A percentile compares a stretch with the other conserved stretches of the same genome.
Evolutionary conservation across 1,140 invertebrate species (phyloP).

Genomic region (Charaxes varanes): DNA sequence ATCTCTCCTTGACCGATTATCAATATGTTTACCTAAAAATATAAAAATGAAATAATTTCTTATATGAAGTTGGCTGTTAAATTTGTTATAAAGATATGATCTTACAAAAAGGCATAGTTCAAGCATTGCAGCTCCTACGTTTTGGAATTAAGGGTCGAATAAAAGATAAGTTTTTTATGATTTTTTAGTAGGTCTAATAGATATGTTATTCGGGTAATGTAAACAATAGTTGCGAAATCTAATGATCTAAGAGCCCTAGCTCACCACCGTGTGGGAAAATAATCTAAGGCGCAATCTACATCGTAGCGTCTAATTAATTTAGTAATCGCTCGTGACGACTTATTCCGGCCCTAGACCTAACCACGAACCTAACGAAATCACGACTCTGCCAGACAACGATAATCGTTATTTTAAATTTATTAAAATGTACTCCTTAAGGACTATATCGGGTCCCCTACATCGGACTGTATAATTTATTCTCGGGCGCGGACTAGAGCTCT

Average conservation of each 20-base stretch:
- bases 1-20: too few species aligned
- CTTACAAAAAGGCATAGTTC: too few species aligned
- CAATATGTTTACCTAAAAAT: too few species aligned
- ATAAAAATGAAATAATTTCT: too few species aligned
- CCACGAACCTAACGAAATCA: slow-evolving; percentile 71
- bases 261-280: slow-evolving; percentile 68
- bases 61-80: too few species aligned
- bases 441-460: slow-evolving; percentile 64
- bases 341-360: slow-evolving; percentile 57
- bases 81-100: too few species aligned
- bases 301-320: slow-evolving; percentile 72
- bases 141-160: too few species aligned
- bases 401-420: slow-evolving; percentile 74
- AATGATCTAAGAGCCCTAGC: slow-evolving; percentile 42
- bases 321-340: slow-evolving; percentile 73
- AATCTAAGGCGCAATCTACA: slow-evolving; percentile 66
- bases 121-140: too few species aligned
- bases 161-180: too few species aligned
- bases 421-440: slow-evolving; percentile 69
- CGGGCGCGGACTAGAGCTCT: slow-evolving; percentile 43
- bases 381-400: slow-evolving; percentile 67
- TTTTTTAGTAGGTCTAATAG: too few species aligned
- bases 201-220: too few species aligned
- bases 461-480: slow-evolving; percentile 71
- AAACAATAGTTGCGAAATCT: slow-evolving; percentile 52